Evolutionary conservation across 2,888 invertebrate genomes (phyloP).

Genomic region (Augiades crinisus): DNA sequence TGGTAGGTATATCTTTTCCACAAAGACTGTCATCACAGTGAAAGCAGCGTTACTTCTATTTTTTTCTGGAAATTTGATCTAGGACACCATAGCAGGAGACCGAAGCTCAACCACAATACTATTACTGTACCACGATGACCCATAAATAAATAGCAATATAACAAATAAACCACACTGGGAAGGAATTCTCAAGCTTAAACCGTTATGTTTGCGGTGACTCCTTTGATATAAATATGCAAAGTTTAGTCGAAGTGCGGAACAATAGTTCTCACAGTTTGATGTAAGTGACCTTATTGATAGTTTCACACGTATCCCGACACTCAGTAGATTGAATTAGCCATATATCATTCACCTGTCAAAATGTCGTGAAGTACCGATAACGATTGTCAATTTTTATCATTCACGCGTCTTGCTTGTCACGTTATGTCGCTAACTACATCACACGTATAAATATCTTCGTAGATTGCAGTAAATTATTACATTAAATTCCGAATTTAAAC

Average conservation of each 20-base stretch:
- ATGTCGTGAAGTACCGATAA: constrained; percentile 50
- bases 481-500: too few species aligned
- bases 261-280: constrained; percentile 26
- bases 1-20: too few species aligned
- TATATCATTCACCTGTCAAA: constrained; percentile 61
- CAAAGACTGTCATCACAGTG: too few species aligned
- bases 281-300: constrained; percentile 17
- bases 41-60: too few species aligned
- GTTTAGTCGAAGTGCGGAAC: neutral
- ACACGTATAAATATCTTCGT: neutral
- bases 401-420: constrained; percentile 28
- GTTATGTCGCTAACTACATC: neutral
- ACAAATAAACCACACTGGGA: neutral
- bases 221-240: constrained; percentile 16
- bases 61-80: too few species aligned
- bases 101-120: too few species aligned
- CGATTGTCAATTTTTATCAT: constrained; percentile 54
- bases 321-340: constrained; percentile 35
- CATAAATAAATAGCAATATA: too few species aligned
- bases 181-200: neutral
- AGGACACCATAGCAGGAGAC: too few species aligned
- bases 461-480: neutral
- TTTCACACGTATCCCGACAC: constrained; percentile 51
- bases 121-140: too few species aligned
- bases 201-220: constrained; percentile 21